phyloP scores from a whole-genome alignment of 2,888 invertebrate genomes.

The Bembecia ichneumoniformis region DNA sequence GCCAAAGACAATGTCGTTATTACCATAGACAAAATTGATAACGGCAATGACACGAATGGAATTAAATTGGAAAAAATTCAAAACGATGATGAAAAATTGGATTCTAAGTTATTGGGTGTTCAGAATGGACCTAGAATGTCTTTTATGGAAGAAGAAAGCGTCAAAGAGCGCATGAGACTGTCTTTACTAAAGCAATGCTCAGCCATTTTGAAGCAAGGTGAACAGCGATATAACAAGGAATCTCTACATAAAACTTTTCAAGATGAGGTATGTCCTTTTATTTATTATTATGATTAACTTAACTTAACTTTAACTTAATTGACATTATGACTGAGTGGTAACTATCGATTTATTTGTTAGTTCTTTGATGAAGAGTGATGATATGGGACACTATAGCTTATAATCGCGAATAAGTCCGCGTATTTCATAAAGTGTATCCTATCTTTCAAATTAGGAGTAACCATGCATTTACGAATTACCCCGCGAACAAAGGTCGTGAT shows the following conservation, averaged over 20 bases:
- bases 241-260: slow-evolving; percentile 76
- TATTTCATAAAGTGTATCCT: too few relatives aligned
- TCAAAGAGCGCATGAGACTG: slow-evolving; percentile 73
- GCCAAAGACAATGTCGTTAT: slow-evolving; percentile 6
- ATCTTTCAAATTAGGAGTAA: too few relatives aligned
- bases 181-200: slow-evolving; percentile 76
- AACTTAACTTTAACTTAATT: background rate
- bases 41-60: slow-evolving; percentile 4
- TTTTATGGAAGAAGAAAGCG: slow-evolving; percentile 80
- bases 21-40: slow-evolving; percentile 7
- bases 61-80: slow-evolving; percentile 4
- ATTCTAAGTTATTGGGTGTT: slow-evolving; percentile 24
- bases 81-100: background rate
- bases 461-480: too few relatives aligned
- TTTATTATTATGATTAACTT: background rate
- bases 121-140: slow-evolving; percentile 64
- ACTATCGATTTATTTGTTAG: too few relatives aligned
- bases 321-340: too few relatives aligned
- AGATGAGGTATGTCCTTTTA: slow-evolving; percentile 73
- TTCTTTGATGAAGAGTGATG: too few relatives aligned
- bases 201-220: slow-evolving; percentile 75
- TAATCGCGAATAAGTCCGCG: too few relatives aligned
- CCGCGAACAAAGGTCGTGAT: too few relatives aligned
- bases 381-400: too few relatives aligned
- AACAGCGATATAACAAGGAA: slow-evolving; percentile 74